Percentiles rank a stretch among this genome's conserved stretches.
Conservation (phyloP, 1,140 invertebrate genomes). For the Drosophila miranda region DNA sequence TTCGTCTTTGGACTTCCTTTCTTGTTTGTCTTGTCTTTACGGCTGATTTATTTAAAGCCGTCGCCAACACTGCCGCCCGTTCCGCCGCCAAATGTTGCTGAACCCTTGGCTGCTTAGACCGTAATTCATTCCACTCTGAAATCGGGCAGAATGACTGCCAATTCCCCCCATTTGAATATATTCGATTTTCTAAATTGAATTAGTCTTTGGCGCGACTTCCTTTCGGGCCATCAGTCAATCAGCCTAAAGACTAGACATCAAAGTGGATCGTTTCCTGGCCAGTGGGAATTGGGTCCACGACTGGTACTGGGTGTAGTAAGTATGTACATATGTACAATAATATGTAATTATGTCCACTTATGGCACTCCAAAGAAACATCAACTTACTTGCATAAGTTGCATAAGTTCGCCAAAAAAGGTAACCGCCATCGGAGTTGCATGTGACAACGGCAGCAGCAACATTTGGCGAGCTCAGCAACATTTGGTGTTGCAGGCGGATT, state of each 20-base stretch:
- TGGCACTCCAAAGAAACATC: conserved; percentile 43
- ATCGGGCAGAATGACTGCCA: conserved; percentile 19
- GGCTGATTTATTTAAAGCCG: conserved; percentile 74
- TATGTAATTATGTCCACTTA: conserved; percentile 64
- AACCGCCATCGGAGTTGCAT: conserved; percentile 24
- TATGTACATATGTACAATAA: neutral
- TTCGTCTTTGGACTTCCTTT: too few relatives aligned
- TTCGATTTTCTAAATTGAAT: conserved; percentile 40
- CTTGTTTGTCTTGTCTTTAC: conserved; percentile 36
- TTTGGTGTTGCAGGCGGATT: conserved; percentile 57
- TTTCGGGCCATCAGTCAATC: conserved; percentile 48
- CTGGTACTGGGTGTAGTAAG: conserved; percentile 43
- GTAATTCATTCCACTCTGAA: conserved; percentile 38
- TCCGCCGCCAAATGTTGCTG: conserved; percentile 65
- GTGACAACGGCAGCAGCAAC: conserved; percentile 25
- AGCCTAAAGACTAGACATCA: conserved; percentile 44
- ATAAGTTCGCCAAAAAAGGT: conserved; percentile 71
- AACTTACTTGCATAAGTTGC: conserved; percentile 43
- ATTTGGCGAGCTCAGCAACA: conserved; percentile 57
- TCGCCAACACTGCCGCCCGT: conserved; percentile 15
- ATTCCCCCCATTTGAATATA: conserved; percentile 3
- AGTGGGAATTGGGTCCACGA: conserved; percentile 14
- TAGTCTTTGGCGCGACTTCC: conserved; percentile 19
- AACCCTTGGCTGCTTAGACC: conserved; percentile 62
- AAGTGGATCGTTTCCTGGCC: conserved; percentile 53